Percentiles rank a stretch among this genome's conserved stretches.
These are phyloP conservation scores for Cydia amplana DNA, from an alignment of 1,140 invertebrate species.

Conservation along the genomic window DNA sequence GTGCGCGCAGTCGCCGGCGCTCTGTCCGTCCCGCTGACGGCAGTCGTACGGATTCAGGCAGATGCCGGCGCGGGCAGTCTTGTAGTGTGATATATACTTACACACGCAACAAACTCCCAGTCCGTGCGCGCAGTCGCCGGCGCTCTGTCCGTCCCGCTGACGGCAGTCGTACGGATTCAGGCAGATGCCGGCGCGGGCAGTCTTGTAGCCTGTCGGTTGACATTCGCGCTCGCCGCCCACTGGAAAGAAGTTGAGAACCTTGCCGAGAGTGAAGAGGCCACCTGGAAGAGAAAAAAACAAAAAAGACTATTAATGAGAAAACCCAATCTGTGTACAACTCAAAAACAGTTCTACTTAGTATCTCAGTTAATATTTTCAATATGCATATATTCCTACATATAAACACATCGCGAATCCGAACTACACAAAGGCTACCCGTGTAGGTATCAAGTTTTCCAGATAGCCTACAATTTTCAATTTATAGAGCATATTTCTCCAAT, in stretches of 20 bases:
- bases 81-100: slow-evolving; percentile 82
- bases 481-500: too few relatives aligned
- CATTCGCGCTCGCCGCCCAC: slow-evolving; percentile 89
- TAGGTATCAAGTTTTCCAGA: too few relatives aligned
- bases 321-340: too few relatives aligned
- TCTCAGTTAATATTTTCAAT: too few relatives aligned
- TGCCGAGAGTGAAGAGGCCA: slow-evolving; percentile 59
- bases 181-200: slow-evolving; percentile 85
- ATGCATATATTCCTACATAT: too few relatives aligned
- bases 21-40: slow-evolving; percentile 85
- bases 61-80: slow-evolving; percentile 82
- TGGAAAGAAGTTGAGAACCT: slow-evolving; percentile 88
- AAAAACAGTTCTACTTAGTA: too few relatives aligned
- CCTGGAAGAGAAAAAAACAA: slow-evolving; percentile 44
- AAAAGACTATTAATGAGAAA: too few relatives aligned
- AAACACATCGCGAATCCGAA: too few relatives aligned
- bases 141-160: slow-evolving; percentile 86
- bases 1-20: slow-evolving; percentile 88
- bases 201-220: slow-evolving; percentile 81
- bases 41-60: slow-evolving; percentile 93
- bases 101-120: slow-evolving; percentile 94
- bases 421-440: too few relatives aligned
- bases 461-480: too few relatives aligned
- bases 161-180: slow-evolving; percentile 91
- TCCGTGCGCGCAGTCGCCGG: slow-evolving; percentile 89